phyloP scores from a whole-genome alignment of 1,140 invertebrate species.

The Protaetia brevitarsis region DNA sequence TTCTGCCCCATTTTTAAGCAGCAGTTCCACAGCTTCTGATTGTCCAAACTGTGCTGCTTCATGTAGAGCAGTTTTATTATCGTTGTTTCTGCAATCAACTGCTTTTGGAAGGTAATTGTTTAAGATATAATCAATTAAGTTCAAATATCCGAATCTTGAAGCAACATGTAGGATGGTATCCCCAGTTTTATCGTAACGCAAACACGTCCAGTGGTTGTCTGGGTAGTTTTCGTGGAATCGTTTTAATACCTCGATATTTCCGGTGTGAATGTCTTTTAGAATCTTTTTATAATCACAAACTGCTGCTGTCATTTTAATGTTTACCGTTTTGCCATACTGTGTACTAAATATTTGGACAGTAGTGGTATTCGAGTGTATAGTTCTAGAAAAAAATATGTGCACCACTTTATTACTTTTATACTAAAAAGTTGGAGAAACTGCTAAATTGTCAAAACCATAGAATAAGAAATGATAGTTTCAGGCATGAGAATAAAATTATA shows the following conservation, averaged over 20 bases:
- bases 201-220: slow-evolving; percentile 28
- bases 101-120: slow-evolving; percentile 30
- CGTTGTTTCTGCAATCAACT: slow-evolving; percentile 37
- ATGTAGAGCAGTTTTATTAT: slow-evolving; percentile 45
- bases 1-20: no score
- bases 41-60: slow-evolving; percentile 96
- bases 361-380: no score
- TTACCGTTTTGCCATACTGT: no score
- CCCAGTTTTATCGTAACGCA: slow-evolving; percentile 36
- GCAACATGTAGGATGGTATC: slow-evolving; percentile 43
- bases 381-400: no score
- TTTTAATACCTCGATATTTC: slow-evolving; percentile 21
- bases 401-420: no score
- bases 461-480: no score
- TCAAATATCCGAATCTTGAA: slow-evolving; percentile 32
- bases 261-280: slow-evolving; percentile 27
- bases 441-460: no score
- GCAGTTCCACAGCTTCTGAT: no score
- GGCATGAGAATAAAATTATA: no score
- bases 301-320: no score
- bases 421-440: no score
- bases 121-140: slow-evolving; percentile 37
- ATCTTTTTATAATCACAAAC: slow-evolving; percentile 21
- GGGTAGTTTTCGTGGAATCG: slow-evolving; percentile 21
- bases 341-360: no score